Evolutionary conservation across 2,888 invertebrate species (phyloP), one percentile per base, ranked within the genome.

Genomic region (Dilophus febrilis): DNA sequence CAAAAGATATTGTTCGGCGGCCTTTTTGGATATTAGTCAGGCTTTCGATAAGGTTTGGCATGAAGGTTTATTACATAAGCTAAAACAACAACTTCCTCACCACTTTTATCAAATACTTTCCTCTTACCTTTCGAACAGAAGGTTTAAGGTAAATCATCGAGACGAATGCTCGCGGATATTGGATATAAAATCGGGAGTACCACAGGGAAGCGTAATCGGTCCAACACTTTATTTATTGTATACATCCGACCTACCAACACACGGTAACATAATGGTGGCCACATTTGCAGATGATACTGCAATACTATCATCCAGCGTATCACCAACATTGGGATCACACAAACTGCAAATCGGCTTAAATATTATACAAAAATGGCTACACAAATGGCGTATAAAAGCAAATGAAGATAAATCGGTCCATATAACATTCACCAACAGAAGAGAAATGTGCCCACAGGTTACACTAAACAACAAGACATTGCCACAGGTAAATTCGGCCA

Each of bases 401-500:
- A 50, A 48, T 42, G 39, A 43, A 44, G 26, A 33, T 12, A 49
- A 50, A 36, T 48, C 46, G 22, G 41, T 38, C 13, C 45, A 46
- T 18, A 43, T 50, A 18, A 49, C 49, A 14, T 48, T 49, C 34
- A 48, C 49, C 17, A 31, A 42, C 12, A 29, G 47, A 28, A 45
- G 35, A 43, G 41, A 40, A 6, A 31, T 13, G 8, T 31, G 31
- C 13, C 31, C 32, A 44, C 41, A 11, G 46, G 45, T 41, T 46
- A n/a, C 31, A 31, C 31, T 31, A 31, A 31, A 31, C n/a, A n/a
- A n/a, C n/a, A n/a, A n/a, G n/a, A n/a, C n/a, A n/a, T n/a, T n/a
- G n/a, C n/a, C n/a, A n/a, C n/a, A n/a, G n/a, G n/a, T n/a, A n/a
- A n/a, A n/a, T n/a, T n/a, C n/a, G n/a, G n/a, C n/a, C n/a, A n/a